A percentile compares a stretch with the other conserved stretches of the same genome.
phyloP scores from a whole-genome alignment of 2,797 vertebrate genomes.

The Nannoperca obscura region DNA sequence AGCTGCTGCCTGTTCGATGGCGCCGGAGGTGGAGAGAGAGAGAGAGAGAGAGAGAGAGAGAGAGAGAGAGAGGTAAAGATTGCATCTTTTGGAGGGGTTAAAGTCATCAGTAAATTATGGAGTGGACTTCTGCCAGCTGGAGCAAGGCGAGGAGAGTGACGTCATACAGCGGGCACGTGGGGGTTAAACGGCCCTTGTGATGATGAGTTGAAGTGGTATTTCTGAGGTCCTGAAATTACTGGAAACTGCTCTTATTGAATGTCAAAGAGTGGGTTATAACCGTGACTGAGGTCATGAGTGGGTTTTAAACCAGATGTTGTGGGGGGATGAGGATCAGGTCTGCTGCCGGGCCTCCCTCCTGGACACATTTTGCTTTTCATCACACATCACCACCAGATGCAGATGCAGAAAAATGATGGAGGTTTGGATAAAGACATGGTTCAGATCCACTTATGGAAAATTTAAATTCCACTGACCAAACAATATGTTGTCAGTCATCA shows the following conservation, averaged over 20 bases:
- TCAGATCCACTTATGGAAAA: background rate
- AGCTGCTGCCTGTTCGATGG: conserved; percentile 30
- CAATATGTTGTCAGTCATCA: no score
- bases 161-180: conserved; percentile 10
- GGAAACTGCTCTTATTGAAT: background rate
- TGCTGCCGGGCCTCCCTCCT: background rate
- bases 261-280: background rate
- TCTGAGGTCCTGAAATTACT: background rate
- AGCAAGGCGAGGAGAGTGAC: conserved; percentile 33
- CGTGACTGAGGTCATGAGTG: background rate
- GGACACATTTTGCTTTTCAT: background rate
- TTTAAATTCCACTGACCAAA: no score
- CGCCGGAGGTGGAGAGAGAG: conserved; percentile 45
- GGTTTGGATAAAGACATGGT: background rate
- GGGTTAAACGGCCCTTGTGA: conserved; percentile 61
- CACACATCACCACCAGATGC: background rate
- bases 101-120: conserved; percentile 85
- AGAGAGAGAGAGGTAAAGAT: conserved; percentile 13
- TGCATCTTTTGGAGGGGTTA: conserved; percentile 56
- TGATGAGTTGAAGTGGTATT: background rate
- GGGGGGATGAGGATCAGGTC: background rate
- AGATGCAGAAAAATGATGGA: background rate
- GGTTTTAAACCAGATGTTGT: conserved; percentile 38
- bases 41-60: background rate
- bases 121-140: conserved; percentile 80